Evolutionary conservation across 2,797 vertebrate species (phyloP).

Genomic region (Heterohyrax brucei): DNA sequence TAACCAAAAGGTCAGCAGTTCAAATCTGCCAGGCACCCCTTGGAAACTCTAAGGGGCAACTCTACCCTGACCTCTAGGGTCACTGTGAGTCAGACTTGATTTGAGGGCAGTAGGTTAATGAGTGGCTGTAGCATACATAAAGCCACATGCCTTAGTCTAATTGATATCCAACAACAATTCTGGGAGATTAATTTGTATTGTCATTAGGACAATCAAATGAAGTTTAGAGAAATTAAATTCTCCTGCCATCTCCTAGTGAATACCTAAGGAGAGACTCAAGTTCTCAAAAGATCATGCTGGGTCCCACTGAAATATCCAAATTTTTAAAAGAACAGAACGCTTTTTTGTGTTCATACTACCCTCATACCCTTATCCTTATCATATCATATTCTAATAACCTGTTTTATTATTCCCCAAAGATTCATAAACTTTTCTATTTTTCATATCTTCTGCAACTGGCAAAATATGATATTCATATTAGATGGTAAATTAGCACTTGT

Average conservation of each 20-base stretch:
- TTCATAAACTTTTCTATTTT: not conserved
- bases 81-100: too few species aligned
- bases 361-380: not conserved
- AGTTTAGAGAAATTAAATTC: not conserved
- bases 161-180: not conserved
- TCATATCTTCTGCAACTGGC: not conserved
- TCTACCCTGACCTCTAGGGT: too few species aligned
- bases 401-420: not conserved
- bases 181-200: not conserved
- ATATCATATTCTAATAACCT: not conserved
- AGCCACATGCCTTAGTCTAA: not conserved
- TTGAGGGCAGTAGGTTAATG: too few species aligned
- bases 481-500: not conserved
- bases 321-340: not conserved
- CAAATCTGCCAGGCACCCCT: too few species aligned
- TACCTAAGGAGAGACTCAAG: not conserved
- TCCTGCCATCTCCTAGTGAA: not conserved
- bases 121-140: not conserved
- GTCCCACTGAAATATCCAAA: not conserved
- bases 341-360: not conserved
- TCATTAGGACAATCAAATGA: not conserved
- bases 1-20: too few species aligned
- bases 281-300: not conserved
- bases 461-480: constrained; percentile 28
- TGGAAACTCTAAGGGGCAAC: too few species aligned